Evolutionary conservation across 1,140 invertebrate species (phyloP).

Genomic region (Periplaneta americana): DNA sequence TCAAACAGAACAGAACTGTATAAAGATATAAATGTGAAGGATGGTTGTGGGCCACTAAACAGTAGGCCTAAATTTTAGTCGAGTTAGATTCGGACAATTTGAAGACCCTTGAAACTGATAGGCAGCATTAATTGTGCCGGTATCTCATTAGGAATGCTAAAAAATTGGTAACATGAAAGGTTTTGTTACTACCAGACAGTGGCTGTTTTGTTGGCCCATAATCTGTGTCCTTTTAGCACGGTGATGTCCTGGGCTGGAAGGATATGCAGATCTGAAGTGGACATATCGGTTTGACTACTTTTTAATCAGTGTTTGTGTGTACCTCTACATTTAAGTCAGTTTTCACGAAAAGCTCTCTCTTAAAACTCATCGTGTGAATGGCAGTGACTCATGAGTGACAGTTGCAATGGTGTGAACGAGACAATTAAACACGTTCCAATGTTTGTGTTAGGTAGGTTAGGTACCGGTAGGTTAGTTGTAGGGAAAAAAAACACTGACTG

Average conservation of each 20-base stretch:
- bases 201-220: neutral
- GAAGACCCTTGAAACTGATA: neutral
- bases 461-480: conserved; percentile 10
- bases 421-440: neutral
- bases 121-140: neutral
- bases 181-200: neutral
- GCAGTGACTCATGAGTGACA: conserved; percentile 4
- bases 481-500: neutral
- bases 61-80: neutral
- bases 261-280: conserved; percentile 9
- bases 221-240: neutral
- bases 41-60: neutral
- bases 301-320: conserved; percentile 14
- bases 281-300: conserved; percentile 15
- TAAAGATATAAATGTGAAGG: neutral
- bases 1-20: neutral
- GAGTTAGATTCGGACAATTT: neutral
- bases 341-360: conserved; percentile 15
- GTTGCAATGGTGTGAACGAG: conserved; percentile 4
- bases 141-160: neutral
- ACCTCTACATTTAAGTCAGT: conserved; percentile 9
- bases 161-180: neutral
- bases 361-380: conserved; percentile 7
- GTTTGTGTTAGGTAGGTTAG: conserved; percentile 6
- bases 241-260: neutral